phyloP scores from a whole-genome alignment of 2,797 vertebrate species.

The Lacerta viridis region DNA sequence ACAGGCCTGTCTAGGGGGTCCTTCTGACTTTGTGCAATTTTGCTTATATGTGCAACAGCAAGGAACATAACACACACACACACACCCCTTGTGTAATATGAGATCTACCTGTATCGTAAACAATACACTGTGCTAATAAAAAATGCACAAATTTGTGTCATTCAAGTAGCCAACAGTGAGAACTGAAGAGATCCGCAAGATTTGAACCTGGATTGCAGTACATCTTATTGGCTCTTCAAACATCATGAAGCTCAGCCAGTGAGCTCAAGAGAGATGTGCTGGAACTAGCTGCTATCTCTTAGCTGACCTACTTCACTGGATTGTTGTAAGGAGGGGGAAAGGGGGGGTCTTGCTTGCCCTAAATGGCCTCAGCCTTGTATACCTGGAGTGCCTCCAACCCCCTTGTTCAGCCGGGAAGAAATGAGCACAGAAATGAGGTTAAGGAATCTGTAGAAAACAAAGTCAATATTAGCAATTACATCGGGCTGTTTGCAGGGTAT shows the following conservation, averaged over 20 bases:
- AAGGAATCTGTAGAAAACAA: not conserved
- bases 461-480: not conserved
- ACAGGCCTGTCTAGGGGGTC: too few relatives aligned
- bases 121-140: not conserved
- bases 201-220: too few relatives aligned
- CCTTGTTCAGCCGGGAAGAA: too few relatives aligned
- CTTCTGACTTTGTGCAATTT: too few relatives aligned
- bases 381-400: too few relatives aligned
- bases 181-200: not conserved
- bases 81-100: too few relatives aligned
- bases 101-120: too few relatives aligned
- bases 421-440: not conserved
- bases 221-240: not conserved
- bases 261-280: not conserved
- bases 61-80: not conserved
- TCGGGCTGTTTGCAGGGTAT: not conserved
- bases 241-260: not conserved
- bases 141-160: not conserved
- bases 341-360: too few relatives aligned
- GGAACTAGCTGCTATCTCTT: not conserved
- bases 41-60: too few relatives aligned
- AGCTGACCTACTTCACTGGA: not conserved
- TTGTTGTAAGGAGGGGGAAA: not conserved
- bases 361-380: too few relatives aligned
- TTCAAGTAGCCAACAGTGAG: not conserved